phyloP scores from a whole-genome alignment of 2,797 vertebrate genomes.

The Miichthys miiuy region DNA sequence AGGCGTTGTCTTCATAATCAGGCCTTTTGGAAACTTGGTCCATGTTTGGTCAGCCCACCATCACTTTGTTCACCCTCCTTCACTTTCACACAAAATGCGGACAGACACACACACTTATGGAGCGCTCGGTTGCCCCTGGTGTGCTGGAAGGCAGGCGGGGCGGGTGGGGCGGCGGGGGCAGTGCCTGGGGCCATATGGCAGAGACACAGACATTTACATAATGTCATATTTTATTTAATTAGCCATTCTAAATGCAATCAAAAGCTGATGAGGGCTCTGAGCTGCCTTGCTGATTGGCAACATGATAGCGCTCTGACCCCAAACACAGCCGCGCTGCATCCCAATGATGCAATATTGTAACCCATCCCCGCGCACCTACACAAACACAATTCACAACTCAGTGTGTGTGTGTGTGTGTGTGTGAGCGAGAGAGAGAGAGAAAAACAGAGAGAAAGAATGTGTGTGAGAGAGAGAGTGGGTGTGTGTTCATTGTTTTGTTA shows the following conservation, averaged over 20 bases:
- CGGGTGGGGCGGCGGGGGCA: constrained; percentile 48
- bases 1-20: not conserved
- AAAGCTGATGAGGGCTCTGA: constrained; percentile 81
- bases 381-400: constrained; percentile 61
- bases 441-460: not conserved
- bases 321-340: constrained; percentile 73
- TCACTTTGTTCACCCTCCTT: constrained; percentile 25
- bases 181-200: constrained; percentile 79
- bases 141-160: constrained; percentile 60
- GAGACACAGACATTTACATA: constrained; percentile 85
- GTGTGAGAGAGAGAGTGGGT: constrained; percentile 6
- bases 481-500: constrained; percentile 41
- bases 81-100: constrained; percentile 18
- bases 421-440: not conserved
- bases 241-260: constrained; percentile 85
- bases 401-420: constrained; percentile 30
- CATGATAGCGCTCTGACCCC: constrained; percentile 81
- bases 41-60: constrained; percentile 25
- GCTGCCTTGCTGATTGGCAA: constrained; percentile 81
- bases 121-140: constrained; percentile 64
- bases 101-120: not conserved
- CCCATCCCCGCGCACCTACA: constrained; percentile 56
- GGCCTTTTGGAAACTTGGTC: not conserved
- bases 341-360: constrained; percentile 77
- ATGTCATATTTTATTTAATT: constrained; percentile 88